Conservation (phyloP, 2,888 invertebrate genomes). For the Epistrophella euchroma region DNA sequence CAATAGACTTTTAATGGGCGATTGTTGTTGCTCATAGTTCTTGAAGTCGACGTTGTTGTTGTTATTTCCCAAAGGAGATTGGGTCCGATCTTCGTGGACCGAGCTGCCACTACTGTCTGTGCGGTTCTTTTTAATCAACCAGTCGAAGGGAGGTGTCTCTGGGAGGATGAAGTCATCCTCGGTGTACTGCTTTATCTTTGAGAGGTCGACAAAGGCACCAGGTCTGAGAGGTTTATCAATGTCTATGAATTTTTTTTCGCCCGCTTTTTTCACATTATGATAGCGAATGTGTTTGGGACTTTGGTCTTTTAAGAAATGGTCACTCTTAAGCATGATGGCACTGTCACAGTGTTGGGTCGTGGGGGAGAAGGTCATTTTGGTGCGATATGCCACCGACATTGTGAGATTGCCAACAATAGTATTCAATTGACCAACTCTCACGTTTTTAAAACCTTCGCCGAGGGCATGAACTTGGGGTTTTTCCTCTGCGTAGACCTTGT, state of each 20-base stretch:
- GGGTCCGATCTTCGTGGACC: constrained; percentile 68
- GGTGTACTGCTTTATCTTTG: constrained; percentile 86
- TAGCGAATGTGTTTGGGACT: constrained; percentile 88
- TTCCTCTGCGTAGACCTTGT: constrained; percentile 91
- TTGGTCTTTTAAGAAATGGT: constrained; percentile 92
- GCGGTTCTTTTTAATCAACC: constrained; percentile 81
- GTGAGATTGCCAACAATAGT: constrained; percentile 94
- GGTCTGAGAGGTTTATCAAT: constrained; percentile 90
- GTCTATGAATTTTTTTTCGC: constrained; percentile 88
- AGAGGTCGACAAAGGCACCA: constrained; percentile 90
- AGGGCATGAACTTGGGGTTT: constrained; percentile 90
- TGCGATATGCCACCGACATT: constrained; percentile 93
- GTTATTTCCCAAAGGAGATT: constrained; percentile 59
- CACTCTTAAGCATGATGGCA: constrained; percentile 94
- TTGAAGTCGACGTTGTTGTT: constrained; percentile 76
- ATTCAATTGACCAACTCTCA: constrained; percentile 93
- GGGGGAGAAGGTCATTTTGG: constrained; percentile 95
- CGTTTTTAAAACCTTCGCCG: constrained; percentile 91
- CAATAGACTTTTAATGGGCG: constrained; percentile 81
- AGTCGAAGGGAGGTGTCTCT: constrained; percentile 88
- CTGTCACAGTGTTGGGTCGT: constrained; percentile 88
- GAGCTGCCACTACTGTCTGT: constrained; percentile 77
- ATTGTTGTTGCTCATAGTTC: constrained; percentile 77
- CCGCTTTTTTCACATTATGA: constrained; percentile 83
- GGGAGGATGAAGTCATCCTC: constrained; percentile 86